Base-by-base conservation (phyloP, 2,113 vertebrate genomes). In the Lagenorhynchus albirostris region DNA sequence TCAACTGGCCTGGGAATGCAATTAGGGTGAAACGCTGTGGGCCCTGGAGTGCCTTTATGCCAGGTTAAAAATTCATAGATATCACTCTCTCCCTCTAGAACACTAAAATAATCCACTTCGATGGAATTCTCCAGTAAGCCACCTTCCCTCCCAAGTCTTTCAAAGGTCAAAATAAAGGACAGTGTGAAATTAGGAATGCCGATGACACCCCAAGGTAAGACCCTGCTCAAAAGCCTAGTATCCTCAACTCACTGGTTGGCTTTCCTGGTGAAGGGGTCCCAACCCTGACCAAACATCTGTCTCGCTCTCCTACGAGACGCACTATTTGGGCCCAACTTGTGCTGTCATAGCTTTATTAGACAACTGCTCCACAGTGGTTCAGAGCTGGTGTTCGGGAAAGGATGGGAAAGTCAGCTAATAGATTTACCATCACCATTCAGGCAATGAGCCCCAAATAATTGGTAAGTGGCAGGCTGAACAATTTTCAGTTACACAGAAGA, bases 31-130 rank as follows among this genome's bases (percentile, higher is more conserved):
- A 97, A 95, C 13, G 44, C 96, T 92, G 71, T 90, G 95, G 62
- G 81, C 92, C 95, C 96, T 91, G 33, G 93, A 96, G 97, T 76
- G 91, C 96, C 97, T 97, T 96, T 87, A 95, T 87, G 86, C 86
- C 93, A 95, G 89, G 95, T 97, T 97, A 96, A 96, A 97, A 97
- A 98, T 97, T 97, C 94, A 98, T 68, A 94, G 95, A 82, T 86
- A 87, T 71, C 18, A 65, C 93, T 91, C 41, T 96, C 77, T 91
- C 50, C 97, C 95, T 96, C 89, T 96, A 38, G 95, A 96, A 94
- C 77, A 89, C 86, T 91, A 97, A 95, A 97, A 95, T 89, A 71
- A 96, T 95, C 86, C 60, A 93, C 89, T 96, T 95, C 15, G 18
- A 84, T 71, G 58, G 60, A 89, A 86, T 79, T 91, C 82, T 96